A percentile compares a stretch with the other conserved stretches of the same genome.
These are phyloP conservation scores for Lytechinus pictus DNA, from an alignment of 35 echinoderm and acorn worm genomes.

Conservation along the genomic window DNA sequence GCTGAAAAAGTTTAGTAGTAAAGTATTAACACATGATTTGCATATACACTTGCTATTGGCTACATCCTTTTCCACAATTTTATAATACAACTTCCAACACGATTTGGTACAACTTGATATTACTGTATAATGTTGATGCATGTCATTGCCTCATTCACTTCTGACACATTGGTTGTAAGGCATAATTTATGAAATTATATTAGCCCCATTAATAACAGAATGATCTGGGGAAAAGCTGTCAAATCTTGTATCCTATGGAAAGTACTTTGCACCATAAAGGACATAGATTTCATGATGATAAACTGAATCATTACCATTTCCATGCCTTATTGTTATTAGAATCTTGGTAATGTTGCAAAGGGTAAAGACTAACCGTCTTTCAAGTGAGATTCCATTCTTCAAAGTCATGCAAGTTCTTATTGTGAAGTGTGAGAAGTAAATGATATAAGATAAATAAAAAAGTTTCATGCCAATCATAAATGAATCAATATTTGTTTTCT, in stretches of 20 bases:
- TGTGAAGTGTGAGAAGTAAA: neutral
- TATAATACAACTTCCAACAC: too few relatives aligned
- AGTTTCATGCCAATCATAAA: too few relatives aligned
- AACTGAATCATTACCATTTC: neutral
- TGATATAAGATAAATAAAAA: too few relatives aligned
- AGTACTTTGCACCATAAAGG: neutral
- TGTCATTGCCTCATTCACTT: neutral
- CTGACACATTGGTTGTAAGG: neutral
- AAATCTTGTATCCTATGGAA: neutral
- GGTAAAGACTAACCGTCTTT: neutral
- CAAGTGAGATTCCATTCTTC: neutral
- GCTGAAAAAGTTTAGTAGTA: too few relatives aligned
- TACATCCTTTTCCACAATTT: too few relatives aligned
- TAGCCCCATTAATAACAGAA: neutral
- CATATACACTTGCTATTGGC: too few relatives aligned
- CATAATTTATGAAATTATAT: neutral
- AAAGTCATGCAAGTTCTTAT: neutral
- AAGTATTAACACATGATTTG: too few relatives aligned
- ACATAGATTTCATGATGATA: neutral
- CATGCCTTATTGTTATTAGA: neutral
- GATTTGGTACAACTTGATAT: too few relatives aligned
- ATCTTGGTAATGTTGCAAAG: neutral
- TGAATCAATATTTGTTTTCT: too few relatives aligned
- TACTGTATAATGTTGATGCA: too few relatives aligned
- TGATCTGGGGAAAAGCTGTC: neutral